phyloP scores from a whole-genome alignment of 2,888 invertebrate species.

The Tetragonula carbonaria region DNA sequence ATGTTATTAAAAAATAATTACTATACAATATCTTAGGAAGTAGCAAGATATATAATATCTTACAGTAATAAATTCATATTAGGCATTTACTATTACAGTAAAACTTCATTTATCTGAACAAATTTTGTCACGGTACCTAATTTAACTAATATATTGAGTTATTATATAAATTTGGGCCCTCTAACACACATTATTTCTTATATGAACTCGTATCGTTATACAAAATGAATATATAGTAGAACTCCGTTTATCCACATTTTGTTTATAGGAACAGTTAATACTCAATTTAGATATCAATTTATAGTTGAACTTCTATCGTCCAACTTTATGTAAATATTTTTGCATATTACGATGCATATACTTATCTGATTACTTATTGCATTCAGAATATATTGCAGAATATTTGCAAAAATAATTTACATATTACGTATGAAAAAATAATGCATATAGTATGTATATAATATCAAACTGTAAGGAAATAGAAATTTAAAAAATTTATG shows the following conservation, averaged over 20 bases:
- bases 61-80: slow-evolving; percentile 2
- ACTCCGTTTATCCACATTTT: not conserved
- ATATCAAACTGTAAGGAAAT: too few relatives aligned
- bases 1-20: slow-evolving; percentile 49
- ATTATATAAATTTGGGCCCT: not conserved
- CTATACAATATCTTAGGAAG: slow-evolving; percentile 24
- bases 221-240: not conserved
- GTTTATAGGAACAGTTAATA: not conserved
- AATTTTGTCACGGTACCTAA: not conserved
- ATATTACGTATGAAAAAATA: too few relatives aligned
- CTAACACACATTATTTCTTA: not conserved
- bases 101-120: not conserved
- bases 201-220: not conserved
- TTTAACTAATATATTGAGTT: not conserved
- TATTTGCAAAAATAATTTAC: too few relatives aligned
- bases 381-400: not conserved
- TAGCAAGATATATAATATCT: not conserved
- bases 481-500: too few relatives aligned
- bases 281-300: not conserved
- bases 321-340: not conserved
- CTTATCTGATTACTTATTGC: not conserved
- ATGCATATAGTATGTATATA: too few relatives aligned
- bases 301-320: not conserved
- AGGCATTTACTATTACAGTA: slow-evolving; percentile 33
- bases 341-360: too few relatives aligned